Base-by-base conservation (phyloP, 2,888 invertebrate species). In the Octodonta nipae region DNA sequence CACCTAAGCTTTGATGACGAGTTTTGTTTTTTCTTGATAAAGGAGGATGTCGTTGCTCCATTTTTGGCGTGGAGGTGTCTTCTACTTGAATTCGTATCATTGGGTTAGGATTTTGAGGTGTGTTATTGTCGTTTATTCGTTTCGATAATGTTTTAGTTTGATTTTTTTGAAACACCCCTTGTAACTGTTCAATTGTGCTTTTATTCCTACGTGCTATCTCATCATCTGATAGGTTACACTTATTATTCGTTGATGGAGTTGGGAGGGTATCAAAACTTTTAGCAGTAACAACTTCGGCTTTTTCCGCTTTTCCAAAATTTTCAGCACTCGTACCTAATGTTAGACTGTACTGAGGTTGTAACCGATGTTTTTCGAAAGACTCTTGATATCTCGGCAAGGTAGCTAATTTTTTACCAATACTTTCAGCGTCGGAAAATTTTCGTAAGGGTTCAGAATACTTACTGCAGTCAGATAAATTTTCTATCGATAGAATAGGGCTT, bases 51-150 rank as follows among this genome's bases (percentile, higher is more conserved):
- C 11, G 8, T 36, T 46, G 41, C 15, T 37, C 35, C 8, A 20
- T 11, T 17, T 28, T 6, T 22, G 34, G 35, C 31, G 49, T 47
- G 1, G 57, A 56, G 6, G 61, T 62, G 37, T 65, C 65, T 43
- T 65, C 65, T 3, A 65, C 57, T 48, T 64, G 60, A 22, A 65
- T 65, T 27, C 61, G 49, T 30, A 64, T 64, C 30, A 60, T 58
- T 1, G 61, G 62, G 40, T 60, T 58, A n/a, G 50, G 47, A 42
- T 52, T 58, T 14, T 38, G 37, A 28, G 38, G 38, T 5, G 42
- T 35, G 36, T 49, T 55, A 49, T 45, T 47, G 42, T 54, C 52
- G 13, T 36, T 37, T 17, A 33, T 38, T 25, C 32, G 41, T 34
- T 42, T 36, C 29, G 41, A 40, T 29, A 26, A 34, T 3, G 36